Base-by-base conservation (phyloP, 2,888 invertebrate genomes). In the Aphelenchoides bicaudatus region DNA sequence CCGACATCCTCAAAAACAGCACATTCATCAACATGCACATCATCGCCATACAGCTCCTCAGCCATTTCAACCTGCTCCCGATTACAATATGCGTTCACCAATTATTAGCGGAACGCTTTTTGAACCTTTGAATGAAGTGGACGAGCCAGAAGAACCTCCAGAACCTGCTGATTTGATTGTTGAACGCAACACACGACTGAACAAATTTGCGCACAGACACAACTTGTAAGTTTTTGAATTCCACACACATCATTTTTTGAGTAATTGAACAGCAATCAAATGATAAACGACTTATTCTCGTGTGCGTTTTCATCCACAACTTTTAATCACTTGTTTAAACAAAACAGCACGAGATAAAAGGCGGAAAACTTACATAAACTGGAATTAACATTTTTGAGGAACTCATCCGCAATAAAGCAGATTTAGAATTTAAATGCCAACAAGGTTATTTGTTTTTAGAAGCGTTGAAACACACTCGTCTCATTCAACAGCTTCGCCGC, bases 91-190 rank as follows among this genome's bases (percentile, higher is more conserved):
- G 8, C 43, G 43, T n/a, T 43, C 43, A 8, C 21, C 6, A 6
- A 8, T 43, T 19, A 43, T 43, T 25, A 43, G 43, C 43, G 43
- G 43, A 19, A 6, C 10, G 23, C 43, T 43, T 6, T 43, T 43
- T 25, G 43, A 43, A 25, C 43, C 43, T 10, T n/a, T 43, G 43
- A 19, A n/a, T 25, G 43, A 43, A 43, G 43, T 8, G 6, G 43
- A 6, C 43, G 43, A 43, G 23, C 43, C 43, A 19, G 8, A 19
- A 25, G 43, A 43, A n/a, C 43, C 43, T 19, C 21, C 16, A 6
- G 43, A 43, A 25, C 23, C 43, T 8, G 43, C 43, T 8, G 43
- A 43, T 10, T 21, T 43, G 21, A 25, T 43, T n/a, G n/a, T 43
- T 43, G 6, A 19, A 25, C 43, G 43, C 23, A 25, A 34, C 34